These are phyloP conservation scores for Nephrocerus scutellatus DNA, from an alignment of 2,888 invertebrate species.

Conservation along the genomic window DNA sequence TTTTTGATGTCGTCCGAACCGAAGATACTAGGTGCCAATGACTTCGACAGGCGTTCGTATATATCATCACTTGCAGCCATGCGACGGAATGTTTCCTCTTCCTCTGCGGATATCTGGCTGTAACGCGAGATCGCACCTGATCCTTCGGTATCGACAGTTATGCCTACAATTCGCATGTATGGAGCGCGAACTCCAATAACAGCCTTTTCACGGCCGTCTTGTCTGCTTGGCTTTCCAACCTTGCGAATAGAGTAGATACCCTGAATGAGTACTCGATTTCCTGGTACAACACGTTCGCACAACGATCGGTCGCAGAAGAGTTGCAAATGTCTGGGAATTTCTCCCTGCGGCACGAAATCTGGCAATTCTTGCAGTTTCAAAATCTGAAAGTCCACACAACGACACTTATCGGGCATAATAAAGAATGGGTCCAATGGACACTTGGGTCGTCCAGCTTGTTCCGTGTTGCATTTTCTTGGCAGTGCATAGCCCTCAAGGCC, in stretches of 20 bases:
- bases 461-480: conserved; percentile 92
- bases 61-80: conserved; percentile 80
- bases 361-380: conserved; percentile 96
- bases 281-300: conserved; percentile 93
- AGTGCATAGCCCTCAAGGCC: conserved; percentile 94
- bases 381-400: conserved; percentile 96
- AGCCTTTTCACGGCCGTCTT: conserved; percentile 66
- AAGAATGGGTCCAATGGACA: conserved; percentile 98
- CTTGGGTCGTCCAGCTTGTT: conserved; percentile 84
- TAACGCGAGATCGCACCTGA: conserved; percentile 56
- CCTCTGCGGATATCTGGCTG: conserved; percentile 56
- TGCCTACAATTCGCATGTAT: conserved; percentile 90
- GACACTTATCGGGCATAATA: conserved; percentile 95
- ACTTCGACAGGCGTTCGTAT: conserved; percentile 80
- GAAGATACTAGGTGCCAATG: conserved; percentile 95
- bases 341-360: conserved; percentile 84
- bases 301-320: conserved; percentile 87
- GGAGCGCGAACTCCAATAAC: conserved; percentile 88
- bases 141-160: conserved; percentile 77
- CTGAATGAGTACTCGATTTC: conserved; percentile 85
- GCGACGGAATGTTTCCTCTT: conserved; percentile 58
- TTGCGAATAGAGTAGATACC: conserved; percentile 97
- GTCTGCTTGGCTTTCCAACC: conserved; percentile 56
- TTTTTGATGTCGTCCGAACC: conserved; percentile 93
- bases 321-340: conserved; percentile 93